Conservation (phyloP, 1,140 invertebrate genomes). For the Lepidurus packardi region DNA sequence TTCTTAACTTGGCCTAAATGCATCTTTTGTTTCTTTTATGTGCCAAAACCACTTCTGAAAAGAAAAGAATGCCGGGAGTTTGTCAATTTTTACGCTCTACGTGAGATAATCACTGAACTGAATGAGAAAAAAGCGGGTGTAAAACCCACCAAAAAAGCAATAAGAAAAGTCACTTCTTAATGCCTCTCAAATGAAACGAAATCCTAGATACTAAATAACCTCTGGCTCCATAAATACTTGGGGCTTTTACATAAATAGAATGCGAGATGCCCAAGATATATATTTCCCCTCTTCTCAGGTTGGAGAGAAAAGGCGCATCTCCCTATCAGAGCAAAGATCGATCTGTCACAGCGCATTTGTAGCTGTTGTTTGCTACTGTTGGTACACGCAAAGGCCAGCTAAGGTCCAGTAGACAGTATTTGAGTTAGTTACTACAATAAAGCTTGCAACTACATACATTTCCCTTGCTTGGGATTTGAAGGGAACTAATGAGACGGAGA, state of each 20-base stretch:
- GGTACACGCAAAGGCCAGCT: background rate
- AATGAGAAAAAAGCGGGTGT: background rate
- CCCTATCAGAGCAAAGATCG: background rate
- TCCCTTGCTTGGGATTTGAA: background rate
- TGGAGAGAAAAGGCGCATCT: background rate
- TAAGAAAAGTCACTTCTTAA: background rate
- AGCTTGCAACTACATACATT: background rate
- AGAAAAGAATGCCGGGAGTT: no score
- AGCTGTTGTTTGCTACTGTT: background rate
- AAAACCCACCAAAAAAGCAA: background rate
- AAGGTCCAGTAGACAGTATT: background rate
- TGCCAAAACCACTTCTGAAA: no score
- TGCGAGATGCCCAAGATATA: background rate
- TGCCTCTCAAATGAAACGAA: background rate
- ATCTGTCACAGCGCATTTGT: constrained; percentile 18
- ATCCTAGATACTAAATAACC: constrained; percentile 13
- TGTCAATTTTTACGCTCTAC: no score
- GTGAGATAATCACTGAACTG: no score
- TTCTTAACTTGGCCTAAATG: no score
- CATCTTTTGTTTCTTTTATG: no score
- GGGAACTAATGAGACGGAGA: background rate
- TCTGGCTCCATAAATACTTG: background rate
- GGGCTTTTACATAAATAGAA: background rate
- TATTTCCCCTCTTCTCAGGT: background rate
- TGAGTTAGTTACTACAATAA: background rate